Conservation (phyloP, 1,140 invertebrate genomes). For the Zelostemma sp. region DNA sequence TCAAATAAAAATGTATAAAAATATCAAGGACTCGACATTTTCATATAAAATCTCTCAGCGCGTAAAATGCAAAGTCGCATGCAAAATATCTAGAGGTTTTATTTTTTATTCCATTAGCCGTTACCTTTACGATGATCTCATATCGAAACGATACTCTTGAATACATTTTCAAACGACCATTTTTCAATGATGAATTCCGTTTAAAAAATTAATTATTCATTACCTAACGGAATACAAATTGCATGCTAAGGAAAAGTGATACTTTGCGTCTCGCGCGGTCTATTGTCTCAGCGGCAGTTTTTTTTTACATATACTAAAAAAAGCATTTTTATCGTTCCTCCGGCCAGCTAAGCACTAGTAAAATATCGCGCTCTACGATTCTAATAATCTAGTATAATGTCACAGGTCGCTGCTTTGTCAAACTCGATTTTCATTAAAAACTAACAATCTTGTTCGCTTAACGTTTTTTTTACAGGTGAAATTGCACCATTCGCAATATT, state of each 20-base stretch:
- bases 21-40: conserved; percentile 26
- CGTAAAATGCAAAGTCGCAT: conserved; percentile 25
- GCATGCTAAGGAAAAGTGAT: conserved; percentile 8
- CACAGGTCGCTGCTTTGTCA: conserved; percentile 60
- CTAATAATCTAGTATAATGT: conserved; percentile 64
- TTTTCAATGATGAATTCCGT: no score
- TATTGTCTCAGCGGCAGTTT: conserved; percentile 59
- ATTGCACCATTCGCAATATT: conserved; percentile 50
- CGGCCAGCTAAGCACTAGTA: conserved; percentile 51
- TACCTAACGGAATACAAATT: background rate
- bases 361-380: conserved; percentile 56
- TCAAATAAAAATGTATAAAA: conserved; percentile 52
- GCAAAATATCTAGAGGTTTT: conserved; percentile 6
- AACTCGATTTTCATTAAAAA: conserved; percentile 31
- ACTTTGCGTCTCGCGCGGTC: conserved; percentile 31
- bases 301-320: conserved; percentile 33
- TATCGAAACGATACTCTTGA: no score
- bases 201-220: background rate
- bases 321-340: conserved; percentile 46
- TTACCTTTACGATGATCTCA: background rate
- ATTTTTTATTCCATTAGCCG: background rate
- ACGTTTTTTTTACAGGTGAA: conserved; percentile 22
- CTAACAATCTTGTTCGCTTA: conserved; percentile 30
- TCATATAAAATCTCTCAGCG: conserved; percentile 14
- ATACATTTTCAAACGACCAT: no score